A percentile compares a stretch with the other conserved stretches of the same genome.
phyloP scores from a whole-genome alignment of 1,140 invertebrate genomes.

The Papilio polyxenes region DNA sequence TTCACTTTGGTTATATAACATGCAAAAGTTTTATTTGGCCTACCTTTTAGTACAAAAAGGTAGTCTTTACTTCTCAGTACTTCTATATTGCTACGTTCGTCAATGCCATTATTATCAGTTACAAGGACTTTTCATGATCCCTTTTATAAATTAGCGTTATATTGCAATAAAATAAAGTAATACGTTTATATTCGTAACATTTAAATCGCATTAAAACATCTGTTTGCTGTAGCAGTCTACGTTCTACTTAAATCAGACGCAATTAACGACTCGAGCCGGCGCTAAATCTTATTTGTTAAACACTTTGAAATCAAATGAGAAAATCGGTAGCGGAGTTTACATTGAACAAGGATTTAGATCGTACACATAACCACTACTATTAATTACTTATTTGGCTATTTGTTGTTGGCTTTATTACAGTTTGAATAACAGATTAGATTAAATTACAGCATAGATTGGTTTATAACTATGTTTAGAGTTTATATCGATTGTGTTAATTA shows the following conservation, averaged over 20 bases:
- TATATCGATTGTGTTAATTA: no score
- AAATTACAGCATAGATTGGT: no score
- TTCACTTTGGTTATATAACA: no score
- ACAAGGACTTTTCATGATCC: neutral
- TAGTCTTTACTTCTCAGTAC: no score
- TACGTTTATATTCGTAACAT: neutral
- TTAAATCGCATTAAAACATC: conserved; percentile 3
- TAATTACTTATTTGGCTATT: neutral
- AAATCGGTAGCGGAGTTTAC: conserved; percentile 12
- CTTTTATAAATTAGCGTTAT: neutral
- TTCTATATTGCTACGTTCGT: no score
- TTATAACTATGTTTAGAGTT: no score
- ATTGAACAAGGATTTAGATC: neutral
- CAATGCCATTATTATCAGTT: neutral
- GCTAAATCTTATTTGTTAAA: conserved; percentile 25
- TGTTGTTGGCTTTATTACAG: neutral
- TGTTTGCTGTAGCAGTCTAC: conserved; percentile 3
- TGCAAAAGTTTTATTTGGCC: no score
- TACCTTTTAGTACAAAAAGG: no score
- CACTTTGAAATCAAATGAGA: conserved; percentile 19
- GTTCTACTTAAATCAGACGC: conserved; percentile 23
- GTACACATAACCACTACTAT: neutral
- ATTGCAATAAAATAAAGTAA: neutral
- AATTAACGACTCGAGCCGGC: conserved; percentile 9
- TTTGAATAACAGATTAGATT: no score